phyloP scores from a whole-genome alignment of 2,888 invertebrate genomes.

The Liopterus haemorrhoidalis region DNA sequence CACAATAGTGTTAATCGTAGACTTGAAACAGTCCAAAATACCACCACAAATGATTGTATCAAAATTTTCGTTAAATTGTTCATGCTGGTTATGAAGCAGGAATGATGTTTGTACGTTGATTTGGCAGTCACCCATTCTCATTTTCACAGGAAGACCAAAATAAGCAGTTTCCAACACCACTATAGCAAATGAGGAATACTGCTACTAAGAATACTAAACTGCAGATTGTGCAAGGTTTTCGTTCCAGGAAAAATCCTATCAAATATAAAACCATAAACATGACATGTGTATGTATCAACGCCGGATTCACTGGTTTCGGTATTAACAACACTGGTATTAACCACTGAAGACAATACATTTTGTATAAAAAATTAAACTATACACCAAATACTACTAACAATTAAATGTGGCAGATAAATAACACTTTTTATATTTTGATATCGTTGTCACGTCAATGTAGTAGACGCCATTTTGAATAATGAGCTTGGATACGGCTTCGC shows the following conservation, averaged over 20 bases:
- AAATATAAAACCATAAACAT: constrained; percentile 96
- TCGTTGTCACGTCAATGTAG: constrained; percentile 19
- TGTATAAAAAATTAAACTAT: too few relatives aligned
- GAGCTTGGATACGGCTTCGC: too few relatives aligned
- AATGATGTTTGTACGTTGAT: too few relatives aligned
- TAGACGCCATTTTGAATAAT: constrained; percentile 17
- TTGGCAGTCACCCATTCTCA: constrained; percentile 45
- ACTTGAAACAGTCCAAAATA: too few relatives aligned
- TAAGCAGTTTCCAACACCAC: constrained; percentile 90
- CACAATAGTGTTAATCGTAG: too few relatives aligned
- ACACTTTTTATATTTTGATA: too few relatives aligned
- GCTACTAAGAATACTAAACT: constrained; percentile 90
- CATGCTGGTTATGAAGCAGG: too few relatives aligned
- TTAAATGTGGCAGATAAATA: too few relatives aligned
- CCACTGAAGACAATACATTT: constrained; percentile 96
- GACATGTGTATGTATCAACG: constrained; percentile 90
- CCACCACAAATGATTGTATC: too few relatives aligned
- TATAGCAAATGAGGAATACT: constrained; percentile 91
- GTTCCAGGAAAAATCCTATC: constrained; percentile 92
- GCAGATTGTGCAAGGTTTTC: constrained; percentile 97
- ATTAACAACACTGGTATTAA: constrained; percentile 93
- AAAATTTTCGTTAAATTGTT: too few relatives aligned
- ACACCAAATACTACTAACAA: too few relatives aligned
- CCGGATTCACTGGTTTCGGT: constrained; percentile 96
- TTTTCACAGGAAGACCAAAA: constrained; percentile 80